phyloP scores from a whole-genome alignment of 2,888 invertebrate species.

The Scaptomyza tumidula region DNA sequence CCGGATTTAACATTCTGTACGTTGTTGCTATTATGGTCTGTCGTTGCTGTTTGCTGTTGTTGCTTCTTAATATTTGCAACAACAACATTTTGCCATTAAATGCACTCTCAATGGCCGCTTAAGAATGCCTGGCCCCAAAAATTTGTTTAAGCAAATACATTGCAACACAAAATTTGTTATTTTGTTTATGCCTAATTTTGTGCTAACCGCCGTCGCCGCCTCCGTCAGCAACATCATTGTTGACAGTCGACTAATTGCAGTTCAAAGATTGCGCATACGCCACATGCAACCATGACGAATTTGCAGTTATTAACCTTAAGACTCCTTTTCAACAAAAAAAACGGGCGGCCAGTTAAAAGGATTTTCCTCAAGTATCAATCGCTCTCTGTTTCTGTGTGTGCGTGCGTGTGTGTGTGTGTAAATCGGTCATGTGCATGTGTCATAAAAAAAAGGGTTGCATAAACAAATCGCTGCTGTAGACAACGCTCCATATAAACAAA shows the following conservation, averaged over 20 bases:
- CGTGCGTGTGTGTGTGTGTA: neutral
- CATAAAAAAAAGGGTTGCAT: conserved; percentile 62
- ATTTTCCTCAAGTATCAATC: conserved; percentile 58
- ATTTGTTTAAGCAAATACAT: conserved; percentile 73
- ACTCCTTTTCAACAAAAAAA: no score
- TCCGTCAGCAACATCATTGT: conserved; percentile 1
- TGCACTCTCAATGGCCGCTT: conserved; percentile 75
- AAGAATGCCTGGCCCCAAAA: conserved; percentile 64
- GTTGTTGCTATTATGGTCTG: conserved; percentile 37
- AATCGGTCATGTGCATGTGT: conserved; percentile 39
- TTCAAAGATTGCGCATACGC: conserved; percentile 70
- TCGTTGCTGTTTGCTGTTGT: conserved; percentile 22
- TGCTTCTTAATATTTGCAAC: conserved; percentile 58
- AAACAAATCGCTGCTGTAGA: conserved; percentile 55
- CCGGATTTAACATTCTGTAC: conserved; percentile 34
- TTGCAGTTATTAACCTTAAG: conserved; percentile 38
- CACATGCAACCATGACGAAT: conserved; percentile 58
- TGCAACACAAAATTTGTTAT: conserved; percentile 20
- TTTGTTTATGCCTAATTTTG: conserved; percentile 43
- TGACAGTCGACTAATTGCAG: conserved; percentile 67
- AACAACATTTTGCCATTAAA: conserved; percentile 66
- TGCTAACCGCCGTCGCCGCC: neutral
- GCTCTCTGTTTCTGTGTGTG: conserved; percentile 27
- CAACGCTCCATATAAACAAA: conserved; percentile 61
- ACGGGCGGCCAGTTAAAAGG: conserved; percentile 61